phyloP scores from a whole-genome alignment of 1,140 invertebrate species.

The Bombus confusus region DNA sequence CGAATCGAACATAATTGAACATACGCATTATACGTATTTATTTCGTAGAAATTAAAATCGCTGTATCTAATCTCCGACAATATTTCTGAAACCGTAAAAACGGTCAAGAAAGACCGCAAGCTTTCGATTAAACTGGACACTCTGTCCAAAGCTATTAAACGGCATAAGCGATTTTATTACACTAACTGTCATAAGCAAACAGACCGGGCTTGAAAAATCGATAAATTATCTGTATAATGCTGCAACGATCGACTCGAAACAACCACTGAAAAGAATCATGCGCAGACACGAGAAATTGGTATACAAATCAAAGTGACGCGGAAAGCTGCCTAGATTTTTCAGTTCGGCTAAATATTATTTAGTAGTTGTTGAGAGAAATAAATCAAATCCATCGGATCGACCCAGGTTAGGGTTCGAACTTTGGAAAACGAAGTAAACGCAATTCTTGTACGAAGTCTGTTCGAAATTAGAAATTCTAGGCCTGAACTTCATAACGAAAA shows the following conservation, averaged over 20 bases:
- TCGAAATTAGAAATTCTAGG: not conserved
- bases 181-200: not conserved
- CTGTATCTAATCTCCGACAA: too few relatives aligned
- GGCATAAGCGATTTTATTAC: not conserved
- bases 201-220: not conserved
- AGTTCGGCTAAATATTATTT: not conserved
- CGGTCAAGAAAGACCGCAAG: fast-evolving
- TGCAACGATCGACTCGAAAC: not conserved
- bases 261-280: not conserved
- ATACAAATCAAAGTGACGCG: not conserved
- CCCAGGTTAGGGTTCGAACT: not conserved
- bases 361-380: not conserved
- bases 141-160: too few relatives aligned
- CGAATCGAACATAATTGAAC: too few relatives aligned
- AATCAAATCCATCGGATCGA: not conserved
- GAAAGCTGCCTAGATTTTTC: not conserved
- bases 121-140: too few relatives aligned
- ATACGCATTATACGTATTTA: too few relatives aligned
- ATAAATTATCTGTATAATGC: not conserved
- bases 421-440: not conserved
- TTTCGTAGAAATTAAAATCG: too few relatives aligned
- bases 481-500: slow-evolving; percentile 1
- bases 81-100: too few relatives aligned
- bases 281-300: not conserved
- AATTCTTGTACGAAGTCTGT: not conserved